These are phyloP conservation scores for Geophilus truncorum DNA, from an alignment of 2,888 invertebrate genomes.

Conservation along the genomic window DNA sequence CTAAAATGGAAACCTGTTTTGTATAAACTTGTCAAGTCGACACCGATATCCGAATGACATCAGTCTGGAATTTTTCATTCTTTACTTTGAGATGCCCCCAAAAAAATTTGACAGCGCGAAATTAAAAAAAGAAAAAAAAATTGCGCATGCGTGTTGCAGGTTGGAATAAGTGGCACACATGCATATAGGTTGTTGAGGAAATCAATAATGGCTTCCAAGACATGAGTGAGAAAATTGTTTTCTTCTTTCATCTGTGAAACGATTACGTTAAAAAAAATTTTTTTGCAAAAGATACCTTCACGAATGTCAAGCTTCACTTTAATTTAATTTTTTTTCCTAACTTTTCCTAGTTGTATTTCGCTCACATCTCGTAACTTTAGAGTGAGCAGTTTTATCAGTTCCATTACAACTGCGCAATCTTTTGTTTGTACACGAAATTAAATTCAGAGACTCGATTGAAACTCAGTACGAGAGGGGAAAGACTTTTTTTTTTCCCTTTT, in stretches of 20 bases:
- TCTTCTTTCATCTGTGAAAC: conserved; percentile 1
- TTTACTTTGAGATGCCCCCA: no score
- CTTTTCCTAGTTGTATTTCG: background rate
- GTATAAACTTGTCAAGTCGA: background rate
- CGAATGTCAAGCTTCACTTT: background rate
- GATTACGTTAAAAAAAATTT: background rate
- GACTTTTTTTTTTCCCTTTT: background rate
- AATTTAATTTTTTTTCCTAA: background rate
- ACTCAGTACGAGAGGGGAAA: background rate
- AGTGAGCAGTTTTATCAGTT: background rate
- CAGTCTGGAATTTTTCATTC: background rate
- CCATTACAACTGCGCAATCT: background rate
- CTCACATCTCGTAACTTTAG: background rate
- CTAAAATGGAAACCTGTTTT: background rate
- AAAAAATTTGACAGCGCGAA: background rate
- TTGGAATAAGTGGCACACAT: background rate
- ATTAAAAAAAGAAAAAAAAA: background rate
- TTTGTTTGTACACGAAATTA: conserved; percentile 6
- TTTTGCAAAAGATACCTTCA: background rate
- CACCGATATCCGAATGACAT: background rate
- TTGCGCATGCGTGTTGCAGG: background rate
- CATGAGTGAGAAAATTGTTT: conserved; percentile 27
- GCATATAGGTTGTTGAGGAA: conserved; percentile 3
- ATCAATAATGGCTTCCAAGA: conserved; percentile 17
- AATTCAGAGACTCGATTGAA: background rate